Evolutionary conservation across 2,888 invertebrate genomes (phyloP).

Genomic region (Pemphredon lugubris): DNA sequence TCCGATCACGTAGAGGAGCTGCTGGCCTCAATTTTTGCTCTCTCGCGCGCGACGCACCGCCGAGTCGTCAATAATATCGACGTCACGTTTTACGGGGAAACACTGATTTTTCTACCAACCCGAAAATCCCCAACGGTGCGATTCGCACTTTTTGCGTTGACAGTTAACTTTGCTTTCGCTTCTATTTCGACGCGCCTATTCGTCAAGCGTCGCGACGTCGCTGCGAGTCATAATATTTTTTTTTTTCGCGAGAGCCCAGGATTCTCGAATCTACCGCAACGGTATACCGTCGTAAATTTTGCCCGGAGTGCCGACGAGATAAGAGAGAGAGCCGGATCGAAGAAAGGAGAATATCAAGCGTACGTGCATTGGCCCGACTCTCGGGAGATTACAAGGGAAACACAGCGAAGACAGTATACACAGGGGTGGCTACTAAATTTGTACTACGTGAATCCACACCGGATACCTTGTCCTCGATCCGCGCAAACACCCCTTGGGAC

Average conservation of each 20-base stretch:
- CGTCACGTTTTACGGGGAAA: neutral
- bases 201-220: too few relatives aligned
- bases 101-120: too few relatives aligned
- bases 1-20: constrained; percentile 62
- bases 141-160: too few relatives aligned
- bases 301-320: neutral
- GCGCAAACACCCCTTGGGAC: constrained; percentile 51
- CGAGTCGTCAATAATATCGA: too few relatives aligned
- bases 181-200: too few relatives aligned
- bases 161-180: too few relatives aligned
- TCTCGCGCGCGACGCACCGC: too few relatives aligned
- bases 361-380: constrained; percentile 50
- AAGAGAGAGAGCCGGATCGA: constrained; percentile 5
- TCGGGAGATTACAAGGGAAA: constrained; percentile 60
- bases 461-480: constrained; percentile 42
- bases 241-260: too few relatives aligned
- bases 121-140: too few relatives aligned
- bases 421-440: constrained; percentile 52
- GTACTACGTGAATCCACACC: constrained; percentile 47
- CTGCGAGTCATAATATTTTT: too few relatives aligned
- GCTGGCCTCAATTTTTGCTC: constrained; percentile 41
- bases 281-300: neutral
- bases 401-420: constrained; percentile 56
- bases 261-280: too few relatives aligned
- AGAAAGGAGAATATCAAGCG: constrained; percentile 31